Percentiles rank a stretch among this genome's conserved stretches.
These are phyloP conservation scores for Carposina sasakii DNA, from an alignment of 1,140 invertebrate species.

Conservation along the genomic window DNA sequence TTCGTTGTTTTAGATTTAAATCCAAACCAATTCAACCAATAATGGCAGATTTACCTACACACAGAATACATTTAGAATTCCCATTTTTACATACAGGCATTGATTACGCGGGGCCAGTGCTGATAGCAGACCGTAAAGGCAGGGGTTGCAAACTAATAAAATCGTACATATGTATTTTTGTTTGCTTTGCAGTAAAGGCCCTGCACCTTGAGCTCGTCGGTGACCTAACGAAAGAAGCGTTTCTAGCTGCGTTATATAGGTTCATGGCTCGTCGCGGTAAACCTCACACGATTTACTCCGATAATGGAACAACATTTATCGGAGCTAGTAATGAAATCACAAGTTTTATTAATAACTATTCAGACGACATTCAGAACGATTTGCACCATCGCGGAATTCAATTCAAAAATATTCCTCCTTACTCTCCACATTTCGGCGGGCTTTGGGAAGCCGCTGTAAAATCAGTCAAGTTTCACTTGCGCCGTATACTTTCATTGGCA, in stretches of 20 bases:
- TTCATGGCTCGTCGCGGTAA: too few relatives aligned
- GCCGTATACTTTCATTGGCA: too few relatives aligned
- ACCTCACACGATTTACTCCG: too few relatives aligned
- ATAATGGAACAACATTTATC: too few relatives aligned
- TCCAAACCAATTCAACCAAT: constrained; percentile 16
- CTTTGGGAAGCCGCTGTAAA: constrained; percentile 32
- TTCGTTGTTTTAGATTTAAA: constrained; percentile 12
- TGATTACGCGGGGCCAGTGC: constrained; percentile 43
- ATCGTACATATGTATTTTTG: constrained; percentile 27
- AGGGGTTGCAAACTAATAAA: constrained; percentile 35
- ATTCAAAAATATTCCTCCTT: constrained; percentile 15
- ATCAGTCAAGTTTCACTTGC: too few relatives aligned
- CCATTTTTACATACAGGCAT: constrained; percentile 24
- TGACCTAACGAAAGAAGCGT: too few relatives aligned
- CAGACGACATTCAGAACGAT: too few relatives aligned
- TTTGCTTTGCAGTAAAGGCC: constrained; percentile 20
- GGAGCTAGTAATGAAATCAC: too few relatives aligned
- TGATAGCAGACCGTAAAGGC: constrained; percentile 29
- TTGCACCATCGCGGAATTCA: neutral
- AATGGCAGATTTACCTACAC: constrained; percentile 22
- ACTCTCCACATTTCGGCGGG: constrained; percentile 30
- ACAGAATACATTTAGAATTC: constrained; percentile 17
- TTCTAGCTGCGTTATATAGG: too few relatives aligned
- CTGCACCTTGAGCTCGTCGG: constrained; percentile 25
- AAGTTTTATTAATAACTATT: too few relatives aligned